Evolutionary conservation across 2,888 invertebrate species (phyloP), one percentile per base, ranked within the genome.

Genomic region (Digitonthophagus gazella): DNA sequence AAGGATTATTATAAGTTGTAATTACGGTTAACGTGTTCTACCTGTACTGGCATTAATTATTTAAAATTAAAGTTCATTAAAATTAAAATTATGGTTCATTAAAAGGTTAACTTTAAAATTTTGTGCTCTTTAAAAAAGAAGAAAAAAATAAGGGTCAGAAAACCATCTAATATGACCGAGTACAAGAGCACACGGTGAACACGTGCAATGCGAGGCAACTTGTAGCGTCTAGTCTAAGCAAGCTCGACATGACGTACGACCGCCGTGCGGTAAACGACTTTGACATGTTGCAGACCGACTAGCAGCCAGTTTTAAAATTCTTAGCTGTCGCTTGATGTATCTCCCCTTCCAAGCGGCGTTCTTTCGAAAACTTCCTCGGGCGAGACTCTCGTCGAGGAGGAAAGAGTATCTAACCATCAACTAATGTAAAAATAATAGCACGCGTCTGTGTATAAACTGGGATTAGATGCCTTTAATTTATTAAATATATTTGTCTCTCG

Each of bases 401-500:
- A 44, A 44, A 44, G 6, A n/a, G n/a, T n/a, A n/a, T n/a, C n/a
- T n/a, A n/a, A n/a, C n/a, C n/a, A n/a, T 44, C 6, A 44, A 44
- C 11, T 44, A 44, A 44, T 44, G 28, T 11, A 44, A 3, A 11
- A 44, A 22, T 22, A 22, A 22, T n/a, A n/a, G n/a, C n/a, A n/a
- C n/a, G n/a, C n/a, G n/a, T n/a, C n/a, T n/a, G n/a, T 22, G 22
- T 22, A 3, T 3, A 22, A 22, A 44, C 11, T 44, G 28, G 28
- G 11, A 44, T 44, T 44, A 44, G 28, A 44, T 44, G 61, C 15
- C 22, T 11, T 58, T 68, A 65, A 68, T 68, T 68, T 68, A 68
- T 68, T 56, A 68, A 68, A 68, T 65, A 68, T 68, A 68, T 68
- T 65, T 65, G 61, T 68, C 68, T 68, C 65, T 44, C 22, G 18